Base-by-base conservation (phyloP, 2,797 vertebrate genomes). In the Choloepus didactylus region DNA sequence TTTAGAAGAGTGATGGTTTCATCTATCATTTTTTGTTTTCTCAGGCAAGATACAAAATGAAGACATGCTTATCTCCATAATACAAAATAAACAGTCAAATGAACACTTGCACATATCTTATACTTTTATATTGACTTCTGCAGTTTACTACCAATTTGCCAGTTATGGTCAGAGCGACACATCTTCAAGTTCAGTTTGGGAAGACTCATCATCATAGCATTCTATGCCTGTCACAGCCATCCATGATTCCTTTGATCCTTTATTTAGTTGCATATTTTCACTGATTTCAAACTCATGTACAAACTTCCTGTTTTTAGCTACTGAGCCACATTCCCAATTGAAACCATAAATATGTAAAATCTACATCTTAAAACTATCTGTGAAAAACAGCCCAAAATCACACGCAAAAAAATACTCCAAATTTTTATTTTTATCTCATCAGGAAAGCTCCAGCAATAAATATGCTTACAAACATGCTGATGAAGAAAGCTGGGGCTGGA, bases 341-440 rank as follows among this genome's bases (percentile, higher is more conserved):
- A 96, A 97, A 85, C 72, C 93, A 94, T 89, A 96, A 83, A 91
- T 89, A 96, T 86, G 35, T 67, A 73, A 94, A 91, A 64, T 81
- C 12, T 81, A 91, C 72, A 92, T 96, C 87, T 96, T 97, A 94
- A 94, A 97, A 81, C 83, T 94, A 91, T 93, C 84, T 92, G 72
- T 85, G 62, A 93, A 82, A 59, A 80, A 59, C 60, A 94, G 79
- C 31, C n/a, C 35, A 7, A 96, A 96, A 85, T 93, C 62, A 94
- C 44, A 95, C 9, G n/a, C 64, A 35, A 93, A 19, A 93, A 94
- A 95, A 9, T 69, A 73, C 81, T 95, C 70, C 91, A 64, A 83
- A 72, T 88, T 95, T 96, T 95, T 91, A 94, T 94, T 97, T 97
- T 94, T 91, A 69, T 89, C 80, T 92, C 89, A 70, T 93, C 35